phyloP scores from a whole-genome alignment of 2,888 invertebrate genomes.

The Eledona agricola region DNA sequence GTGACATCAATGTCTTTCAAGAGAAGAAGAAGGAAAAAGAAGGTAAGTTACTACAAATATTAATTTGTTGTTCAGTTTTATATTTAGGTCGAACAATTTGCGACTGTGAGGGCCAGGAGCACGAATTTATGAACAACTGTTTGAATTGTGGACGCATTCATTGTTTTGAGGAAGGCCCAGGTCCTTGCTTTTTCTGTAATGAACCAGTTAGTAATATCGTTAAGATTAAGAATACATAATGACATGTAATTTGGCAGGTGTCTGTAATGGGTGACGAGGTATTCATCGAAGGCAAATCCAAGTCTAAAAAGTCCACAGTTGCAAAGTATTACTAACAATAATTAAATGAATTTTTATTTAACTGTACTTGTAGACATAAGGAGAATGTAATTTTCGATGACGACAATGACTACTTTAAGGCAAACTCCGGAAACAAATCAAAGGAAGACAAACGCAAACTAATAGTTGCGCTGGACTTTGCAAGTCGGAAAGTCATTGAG shows the following conservation, averaged over 20 bases:
- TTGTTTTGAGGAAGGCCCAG: conserved; percentile 95
- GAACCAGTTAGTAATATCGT: conserved; percentile 76
- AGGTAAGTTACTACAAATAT: conserved; percentile 42
- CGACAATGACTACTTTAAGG: conserved; percentile 91
- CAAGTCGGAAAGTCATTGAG: conserved; percentile 55
- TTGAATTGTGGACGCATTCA: conserved; percentile 92
- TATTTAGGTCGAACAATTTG: conserved; percentile 80
- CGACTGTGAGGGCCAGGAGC: conserved; percentile 91
- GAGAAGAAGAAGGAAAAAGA: conserved; percentile 50
- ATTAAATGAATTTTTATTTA: no score
- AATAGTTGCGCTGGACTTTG: conserved; percentile 60
- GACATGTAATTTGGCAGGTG: conserved; percentile 39
- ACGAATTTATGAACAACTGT: conserved; percentile 92
- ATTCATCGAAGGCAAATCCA: conserved; percentile 36
- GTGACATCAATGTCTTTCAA: conserved; percentile 49
- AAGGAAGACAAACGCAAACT: conserved; percentile 57
- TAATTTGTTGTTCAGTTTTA: conserved; percentile 39
- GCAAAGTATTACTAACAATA: conserved; percentile 39
- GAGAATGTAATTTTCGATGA: conserved; percentile 88
- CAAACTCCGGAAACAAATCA: conserved; percentile 67
- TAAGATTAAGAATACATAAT: no score
- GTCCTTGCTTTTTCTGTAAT: conserved; percentile 94
- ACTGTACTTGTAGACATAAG: conserved; percentile 45
- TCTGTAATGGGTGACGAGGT: conserved; percentile 45
- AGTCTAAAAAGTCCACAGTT: conserved; percentile 18